phyloP scores from a whole-genome alignment of 2,113 vertebrate species.

The Agelaius tricolor region DNA sequence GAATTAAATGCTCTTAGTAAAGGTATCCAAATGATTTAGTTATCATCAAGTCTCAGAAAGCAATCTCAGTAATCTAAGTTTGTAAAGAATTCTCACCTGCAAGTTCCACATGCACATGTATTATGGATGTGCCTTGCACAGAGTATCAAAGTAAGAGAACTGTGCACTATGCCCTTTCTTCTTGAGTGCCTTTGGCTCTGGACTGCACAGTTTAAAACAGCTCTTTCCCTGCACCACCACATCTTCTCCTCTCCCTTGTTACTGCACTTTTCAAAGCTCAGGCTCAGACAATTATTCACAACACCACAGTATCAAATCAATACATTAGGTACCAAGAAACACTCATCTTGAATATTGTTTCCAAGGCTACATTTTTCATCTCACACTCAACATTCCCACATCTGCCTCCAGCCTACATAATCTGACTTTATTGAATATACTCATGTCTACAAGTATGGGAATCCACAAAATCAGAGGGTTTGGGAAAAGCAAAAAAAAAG shows the following conservation, averaged over 20 bases:
- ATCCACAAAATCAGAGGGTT: too few species aligned
- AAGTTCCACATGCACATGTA: background rate
- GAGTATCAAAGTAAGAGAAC: background rate
- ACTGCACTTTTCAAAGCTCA: background rate
- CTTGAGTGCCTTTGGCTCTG: background rate
- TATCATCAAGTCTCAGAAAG: background rate
- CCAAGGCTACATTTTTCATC: background rate
- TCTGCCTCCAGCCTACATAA: background rate
- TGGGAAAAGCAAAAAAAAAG: too few species aligned
- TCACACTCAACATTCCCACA: background rate
- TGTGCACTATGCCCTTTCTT: background rate
- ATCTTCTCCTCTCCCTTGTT: background rate
- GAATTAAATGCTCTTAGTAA: background rate
- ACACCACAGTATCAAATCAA: background rate
- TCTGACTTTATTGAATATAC: background rate
- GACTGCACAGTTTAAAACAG: rapidly evolving
- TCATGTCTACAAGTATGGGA: background rate
- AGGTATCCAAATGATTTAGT: background rate
- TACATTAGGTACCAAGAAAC: background rate
- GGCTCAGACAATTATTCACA: background rate
- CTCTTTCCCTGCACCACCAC: background rate
- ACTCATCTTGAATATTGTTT: background rate
- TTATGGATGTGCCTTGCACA: background rate
- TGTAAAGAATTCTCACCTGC: background rate
- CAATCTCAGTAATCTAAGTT: background rate